A percentile compares a stretch with the other conserved stretches of the same genome.
phyloP scores from a whole-genome alignment of 2,888 invertebrate genomes.

The Meteorus cinctellus region DNA sequence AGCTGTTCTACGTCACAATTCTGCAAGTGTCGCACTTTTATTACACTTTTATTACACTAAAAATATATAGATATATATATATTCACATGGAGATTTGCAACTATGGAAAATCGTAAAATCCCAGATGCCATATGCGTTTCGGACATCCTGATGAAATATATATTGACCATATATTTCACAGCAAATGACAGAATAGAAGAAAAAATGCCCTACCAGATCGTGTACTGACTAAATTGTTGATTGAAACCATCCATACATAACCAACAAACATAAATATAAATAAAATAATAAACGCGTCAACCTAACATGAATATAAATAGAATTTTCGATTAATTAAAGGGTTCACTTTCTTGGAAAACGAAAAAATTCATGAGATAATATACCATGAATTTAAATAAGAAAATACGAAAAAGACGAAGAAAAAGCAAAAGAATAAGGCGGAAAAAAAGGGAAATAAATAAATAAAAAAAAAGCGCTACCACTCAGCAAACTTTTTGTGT shows the following conservation, averaged over 20 bases:
- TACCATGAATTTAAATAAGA: background rate
- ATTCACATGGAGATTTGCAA: background rate
- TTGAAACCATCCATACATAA: too few species aligned
- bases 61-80: background rate
- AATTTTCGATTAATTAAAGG: background rate
- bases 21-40: constrained; percentile 7
- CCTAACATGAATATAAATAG: background rate
- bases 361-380: constrained; percentile 1
- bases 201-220: too few species aligned
- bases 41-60: background rate
- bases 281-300: background rate
- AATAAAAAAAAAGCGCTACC: background rate
- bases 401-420: background rate
- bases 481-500: background rate
- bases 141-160: background rate
- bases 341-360: background rate
- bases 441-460: too few species aligned
- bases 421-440: background rate
- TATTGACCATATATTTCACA: background rate
- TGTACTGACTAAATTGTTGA: too few species aligned
- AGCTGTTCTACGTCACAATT: background rate
- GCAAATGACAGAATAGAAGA: too few species aligned
- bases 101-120: background rate
- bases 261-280: too few species aligned
- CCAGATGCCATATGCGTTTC: background rate